These are phyloP conservation scores for Synanthedon myopaeformis DNA, from an alignment of 2,888 invertebrate species.

Conservation along the genomic window DNA sequence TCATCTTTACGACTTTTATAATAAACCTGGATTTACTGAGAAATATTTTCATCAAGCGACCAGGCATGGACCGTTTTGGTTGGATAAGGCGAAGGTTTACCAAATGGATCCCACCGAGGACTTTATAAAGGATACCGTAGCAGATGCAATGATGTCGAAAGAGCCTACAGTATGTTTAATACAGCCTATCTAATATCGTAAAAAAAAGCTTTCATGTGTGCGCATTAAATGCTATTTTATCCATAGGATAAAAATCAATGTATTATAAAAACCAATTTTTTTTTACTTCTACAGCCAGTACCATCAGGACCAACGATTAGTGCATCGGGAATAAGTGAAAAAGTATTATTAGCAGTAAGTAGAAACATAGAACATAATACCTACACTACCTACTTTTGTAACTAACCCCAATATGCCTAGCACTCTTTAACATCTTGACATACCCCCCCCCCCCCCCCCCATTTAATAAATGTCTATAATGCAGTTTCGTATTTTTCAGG, in stretches of 20 bases:
- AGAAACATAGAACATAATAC: too few species aligned
- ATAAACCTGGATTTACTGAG: slow-evolving; percentile 28
- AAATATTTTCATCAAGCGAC: slow-evolving; percentile 43
- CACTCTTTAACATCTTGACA: too few species aligned
- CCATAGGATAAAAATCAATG: too few species aligned
- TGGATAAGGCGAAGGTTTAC: slow-evolving; percentile 47
- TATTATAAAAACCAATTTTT: not conserved
- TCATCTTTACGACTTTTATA: slow-evolving; percentile 42
- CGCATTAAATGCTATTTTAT: too few species aligned
- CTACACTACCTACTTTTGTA: too few species aligned
- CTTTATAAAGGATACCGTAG: slow-evolving; percentile 40
- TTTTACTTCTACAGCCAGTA: slow-evolving; percentile 19
- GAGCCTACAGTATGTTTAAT: slow-evolving; percentile 25
- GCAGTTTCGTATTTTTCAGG: slow-evolving; percentile 22
- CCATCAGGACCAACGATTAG: slow-evolving; percentile 32
- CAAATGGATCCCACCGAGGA: slow-evolving; percentile 48
- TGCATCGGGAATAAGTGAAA: slow-evolving; percentile 32
- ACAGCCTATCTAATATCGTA: too few species aligned
- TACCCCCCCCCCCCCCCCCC: too few species aligned
- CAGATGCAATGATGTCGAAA: slow-evolving; percentile 31
- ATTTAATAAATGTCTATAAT: not conserved
- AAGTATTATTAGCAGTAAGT: slow-evolving; percentile 39
- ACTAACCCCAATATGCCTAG: too few species aligned
- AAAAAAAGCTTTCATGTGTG: too few species aligned
- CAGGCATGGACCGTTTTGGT: slow-evolving; percentile 28